These are phyloP conservation scores for Cantharis lateralis DNA, from an alignment of 2,888 invertebrate species.

Conservation along the genomic window DNA sequence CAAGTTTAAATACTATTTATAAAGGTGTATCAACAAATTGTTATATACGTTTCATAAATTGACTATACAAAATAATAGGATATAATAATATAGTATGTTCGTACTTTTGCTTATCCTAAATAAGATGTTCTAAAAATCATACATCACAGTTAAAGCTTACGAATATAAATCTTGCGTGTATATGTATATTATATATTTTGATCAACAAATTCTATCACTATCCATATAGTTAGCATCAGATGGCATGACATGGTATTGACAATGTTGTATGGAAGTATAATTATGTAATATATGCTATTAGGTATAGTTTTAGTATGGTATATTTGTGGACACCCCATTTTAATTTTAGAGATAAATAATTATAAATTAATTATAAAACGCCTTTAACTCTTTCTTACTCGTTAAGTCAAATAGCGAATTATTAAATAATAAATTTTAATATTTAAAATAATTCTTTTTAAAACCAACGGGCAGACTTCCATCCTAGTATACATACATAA, in stretches of 20 bases:
- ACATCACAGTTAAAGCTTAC: background rate
- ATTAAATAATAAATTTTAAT: no score
- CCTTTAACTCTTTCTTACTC: no score
- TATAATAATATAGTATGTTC: background rate
- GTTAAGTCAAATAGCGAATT: no score
- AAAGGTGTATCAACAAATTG: background rate
- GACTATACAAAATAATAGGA: background rate
- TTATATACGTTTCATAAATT: background rate
- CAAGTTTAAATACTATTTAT: background rate
- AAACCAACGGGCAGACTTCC: background rate
- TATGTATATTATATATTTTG: background rate
- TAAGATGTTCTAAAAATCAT: background rate
- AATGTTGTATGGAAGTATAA: background rate
- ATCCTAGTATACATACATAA: background rate
- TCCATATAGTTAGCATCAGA: background rate
- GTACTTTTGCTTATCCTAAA: background rate
- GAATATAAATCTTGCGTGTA: background rate
- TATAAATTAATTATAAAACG: no score
- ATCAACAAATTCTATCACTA: background rate
- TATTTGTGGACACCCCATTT: background rate
- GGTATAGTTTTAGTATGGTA: background rate
- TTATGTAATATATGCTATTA: background rate
- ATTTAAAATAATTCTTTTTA: background rate
- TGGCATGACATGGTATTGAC: background rate
- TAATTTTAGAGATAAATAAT: background rate